These are phyloP conservation scores for Mus caroli DNA, from an alignment of 2,797 vertebrate species.

Conservation along the genomic window DNA sequence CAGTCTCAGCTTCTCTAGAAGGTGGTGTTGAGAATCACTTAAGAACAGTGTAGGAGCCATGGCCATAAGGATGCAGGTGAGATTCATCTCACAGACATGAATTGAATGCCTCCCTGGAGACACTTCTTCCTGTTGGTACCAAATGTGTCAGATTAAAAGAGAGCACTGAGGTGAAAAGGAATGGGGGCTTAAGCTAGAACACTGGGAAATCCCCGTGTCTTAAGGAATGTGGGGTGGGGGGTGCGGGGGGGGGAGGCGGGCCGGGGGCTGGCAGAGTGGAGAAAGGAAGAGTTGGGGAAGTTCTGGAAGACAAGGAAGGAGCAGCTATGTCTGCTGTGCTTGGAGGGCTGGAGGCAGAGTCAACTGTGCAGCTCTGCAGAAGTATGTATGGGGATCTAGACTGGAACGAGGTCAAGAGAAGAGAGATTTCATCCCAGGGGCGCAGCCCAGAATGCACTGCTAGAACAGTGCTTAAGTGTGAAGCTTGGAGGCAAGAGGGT, in stretches of 20 bases:
- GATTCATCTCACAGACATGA: neutral
- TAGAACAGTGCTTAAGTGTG: slow-evolving; percentile 11
- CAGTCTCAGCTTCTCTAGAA: neutral
- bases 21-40: neutral
- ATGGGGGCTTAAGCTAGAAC: neutral
- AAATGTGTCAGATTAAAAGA: neutral
- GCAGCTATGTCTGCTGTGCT: neutral
- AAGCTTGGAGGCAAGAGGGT: slow-evolving; percentile 17
- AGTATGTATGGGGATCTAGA: neutral
- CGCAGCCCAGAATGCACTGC: neutral
- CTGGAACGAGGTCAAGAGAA: neutral
- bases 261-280: neutral
- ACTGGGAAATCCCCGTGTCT: neutral
- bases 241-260: no score
- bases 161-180: neutral
- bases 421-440: neutral
- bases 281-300: neutral
- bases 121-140: neutral
- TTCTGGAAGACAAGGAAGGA: neutral
- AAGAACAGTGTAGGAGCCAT: neutral
- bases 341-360: neutral
- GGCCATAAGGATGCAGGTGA: neutral
- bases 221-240: neutral
- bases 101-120: neutral
- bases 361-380: neutral